Evolutionary conservation across 1,140 invertebrate genomes (phyloP), one percentile per base, ranked within the genome.

Genomic region (Bombus cullumanus): DNA sequence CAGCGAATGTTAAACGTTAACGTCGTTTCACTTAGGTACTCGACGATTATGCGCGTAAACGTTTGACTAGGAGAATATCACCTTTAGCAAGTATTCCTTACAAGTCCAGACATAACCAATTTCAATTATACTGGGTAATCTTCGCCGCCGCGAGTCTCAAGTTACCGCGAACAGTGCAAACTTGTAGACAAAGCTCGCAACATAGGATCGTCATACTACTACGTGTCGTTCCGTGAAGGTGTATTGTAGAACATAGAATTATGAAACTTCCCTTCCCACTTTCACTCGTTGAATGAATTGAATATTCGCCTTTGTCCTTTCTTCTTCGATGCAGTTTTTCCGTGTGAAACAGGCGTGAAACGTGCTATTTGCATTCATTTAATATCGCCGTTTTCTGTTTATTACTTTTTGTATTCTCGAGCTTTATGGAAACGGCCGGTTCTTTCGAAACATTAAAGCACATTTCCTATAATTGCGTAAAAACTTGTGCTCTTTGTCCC

Each of bases 51-150:
- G 25, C 39, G 1, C 31, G 12, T 47, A 76, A 76, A 66, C 41
- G 41, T 39, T 37, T 53, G 31, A 64, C 34, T 13, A 66, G 41
- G 9, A n/a, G 71, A 37, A 22, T 25, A 18, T 10, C 31, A 34
- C 43, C 25, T 53, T 76, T 76, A 37, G 5, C 71, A n/a, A 15
- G n/a, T 8, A 31, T 66, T 77, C 62, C 43, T 76, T 39, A 28
- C 18, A 43, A 43, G 13, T 83, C 28, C 73, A 83, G 41, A 25
- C 41, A 28, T 28, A 78, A 69, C 59, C 76, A 80, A 83, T 87
- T 87, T 76, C 86, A 74, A 85, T 87, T 85, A 80, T 64, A 79
- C 28, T 22, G 66, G n/a, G 62, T 83, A 72, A 86, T 76, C 66
- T 85, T 64, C 39, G 8, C 10, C 18, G 57, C 57, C 43, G 41